phyloP scores from a whole-genome alignment of 2,113 vertebrate species.

The Tretioscincus oriximinensis region DNA sequence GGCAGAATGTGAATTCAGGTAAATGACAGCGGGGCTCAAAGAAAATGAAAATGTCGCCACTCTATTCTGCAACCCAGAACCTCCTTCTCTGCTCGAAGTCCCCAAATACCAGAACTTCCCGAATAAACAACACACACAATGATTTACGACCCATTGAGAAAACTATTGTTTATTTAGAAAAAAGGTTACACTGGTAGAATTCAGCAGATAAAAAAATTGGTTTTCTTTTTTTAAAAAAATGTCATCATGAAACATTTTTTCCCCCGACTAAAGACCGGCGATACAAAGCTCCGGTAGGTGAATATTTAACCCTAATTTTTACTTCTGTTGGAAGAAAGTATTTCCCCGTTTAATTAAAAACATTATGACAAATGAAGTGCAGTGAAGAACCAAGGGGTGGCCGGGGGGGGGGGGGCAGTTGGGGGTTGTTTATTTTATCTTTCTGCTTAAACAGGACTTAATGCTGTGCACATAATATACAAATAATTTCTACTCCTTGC shows the following conservation, averaged over 20 bases:
- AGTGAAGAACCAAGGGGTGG: constrained; percentile 71
- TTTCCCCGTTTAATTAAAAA: constrained; percentile 88
- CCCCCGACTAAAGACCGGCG: constrained; percentile 75
- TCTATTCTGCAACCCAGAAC: no score
- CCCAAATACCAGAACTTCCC: background rate
- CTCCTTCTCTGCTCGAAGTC: no score
- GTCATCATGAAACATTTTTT: constrained; percentile 86
- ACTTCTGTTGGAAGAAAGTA: constrained; percentile 70
- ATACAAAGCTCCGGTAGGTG: constrained; percentile 85
- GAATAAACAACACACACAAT: constrained; percentile 75
- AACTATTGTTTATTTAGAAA: constrained; percentile 98
- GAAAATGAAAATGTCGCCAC: no score
- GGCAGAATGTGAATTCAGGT: no score
- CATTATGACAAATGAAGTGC: constrained; percentile 79
- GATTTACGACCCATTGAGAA: constrained; percentile 92
- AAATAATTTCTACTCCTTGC: constrained; percentile 86
- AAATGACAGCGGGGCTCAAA: no score
- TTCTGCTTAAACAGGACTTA: constrained; percentile 69
- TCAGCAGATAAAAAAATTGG: constrained; percentile 93
- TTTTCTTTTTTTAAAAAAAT: constrained; percentile 84
- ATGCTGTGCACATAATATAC: constrained; percentile 94
- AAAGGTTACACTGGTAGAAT: constrained; percentile 97
- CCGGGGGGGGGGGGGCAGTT: constrained; percentile 24
- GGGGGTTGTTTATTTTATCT: constrained; percentile 10
- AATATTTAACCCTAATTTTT: constrained; percentile 74